A percentile compares a stretch with the other conserved stretches of the same genome.
Evolutionary conservation across 2,113 vertebrate genomes (phyloP).

Genomic region (Tupaia tana): DNA sequence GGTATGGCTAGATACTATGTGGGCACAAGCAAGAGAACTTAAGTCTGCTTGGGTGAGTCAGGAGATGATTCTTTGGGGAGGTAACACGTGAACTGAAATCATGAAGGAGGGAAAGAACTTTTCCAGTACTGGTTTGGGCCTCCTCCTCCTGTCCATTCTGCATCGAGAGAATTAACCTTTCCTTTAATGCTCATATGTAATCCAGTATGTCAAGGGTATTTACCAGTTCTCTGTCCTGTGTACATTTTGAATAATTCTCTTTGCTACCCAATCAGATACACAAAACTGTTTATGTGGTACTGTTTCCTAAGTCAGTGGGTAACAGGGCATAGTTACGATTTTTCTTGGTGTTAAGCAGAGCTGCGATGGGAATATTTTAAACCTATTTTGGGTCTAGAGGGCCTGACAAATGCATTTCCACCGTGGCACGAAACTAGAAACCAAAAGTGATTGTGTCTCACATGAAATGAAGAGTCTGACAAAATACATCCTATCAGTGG

Average conservation of each 20-base stretch:
- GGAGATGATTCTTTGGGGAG: background rate
- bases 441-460: constrained; percentile 65
- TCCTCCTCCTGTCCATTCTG: background rate
- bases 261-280: background rate
- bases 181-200: background rate
- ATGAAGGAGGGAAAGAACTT: background rate
- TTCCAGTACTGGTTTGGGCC: background rate
- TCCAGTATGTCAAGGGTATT: constrained; percentile 4
- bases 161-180: background rate
- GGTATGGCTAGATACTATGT: background rate
- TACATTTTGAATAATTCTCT: constrained; percentile 42
- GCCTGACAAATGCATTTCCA: constrained; percentile 79
- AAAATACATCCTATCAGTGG: constrained; percentile 84
- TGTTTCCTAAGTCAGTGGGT: constrained; percentile 68
- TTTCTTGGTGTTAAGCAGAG: constrained; percentile 61
- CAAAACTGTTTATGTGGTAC: constrained; percentile 49
- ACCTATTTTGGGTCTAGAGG: constrained; percentile 67
- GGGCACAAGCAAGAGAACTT: background rate
- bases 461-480: constrained; percentile 78
- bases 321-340: constrained; percentile 50
- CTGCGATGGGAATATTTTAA: constrained; percentile 75
- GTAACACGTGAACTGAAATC: background rate
- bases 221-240: background rate
- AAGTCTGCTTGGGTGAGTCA: background rate
- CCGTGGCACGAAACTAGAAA: constrained; percentile 56